Conservation (phyloP, 1,140 invertebrate genomes). For the Brachystomella parvula region DNA sequence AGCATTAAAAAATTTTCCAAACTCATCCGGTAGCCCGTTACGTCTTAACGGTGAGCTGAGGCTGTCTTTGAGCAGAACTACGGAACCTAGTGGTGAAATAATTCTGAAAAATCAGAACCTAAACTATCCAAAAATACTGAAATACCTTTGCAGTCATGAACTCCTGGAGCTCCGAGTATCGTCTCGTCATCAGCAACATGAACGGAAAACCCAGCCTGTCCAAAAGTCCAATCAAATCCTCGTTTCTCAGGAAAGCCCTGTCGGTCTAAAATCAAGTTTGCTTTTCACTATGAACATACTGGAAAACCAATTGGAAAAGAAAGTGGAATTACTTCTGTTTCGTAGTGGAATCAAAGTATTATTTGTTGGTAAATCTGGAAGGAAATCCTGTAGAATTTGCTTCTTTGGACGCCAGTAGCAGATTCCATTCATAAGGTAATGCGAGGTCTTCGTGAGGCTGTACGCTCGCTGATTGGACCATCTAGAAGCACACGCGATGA, state of each 20-base stretch:
- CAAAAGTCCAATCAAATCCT: conserved; percentile 19
- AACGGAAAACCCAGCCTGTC: conserved; percentile 39
- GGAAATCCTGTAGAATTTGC: background rate
- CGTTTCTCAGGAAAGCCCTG: background rate
- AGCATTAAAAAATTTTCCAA: background rate
- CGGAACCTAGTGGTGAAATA: background rate
- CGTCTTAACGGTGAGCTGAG: background rate
- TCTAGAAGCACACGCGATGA: conserved; percentile 37
- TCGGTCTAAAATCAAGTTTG: background rate
- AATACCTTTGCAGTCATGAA: conserved; percentile 42
- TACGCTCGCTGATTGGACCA: conserved; percentile 36
- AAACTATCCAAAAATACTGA: background rate
- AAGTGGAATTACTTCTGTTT: background rate
- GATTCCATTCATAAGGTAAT: conserved; percentile 39
- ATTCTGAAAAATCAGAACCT: conserved; percentile 7
- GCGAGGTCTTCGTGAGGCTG: background rate
- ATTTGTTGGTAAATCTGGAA: background rate
- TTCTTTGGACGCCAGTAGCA: conserved; percentile 35
- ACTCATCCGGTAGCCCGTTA: background rate
- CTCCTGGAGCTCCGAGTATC: conserved; percentile 43
- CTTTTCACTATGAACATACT: background rate
- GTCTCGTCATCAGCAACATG: conserved; percentile 38
- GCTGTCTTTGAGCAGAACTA: background rate
- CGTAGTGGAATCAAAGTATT: conserved; percentile 8
- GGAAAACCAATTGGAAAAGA: background rate